These are phyloP conservation scores for Adelges cooleyi DNA, from an alignment of 1,140 invertebrate genomes.

Conservation along the genomic window DNA sequence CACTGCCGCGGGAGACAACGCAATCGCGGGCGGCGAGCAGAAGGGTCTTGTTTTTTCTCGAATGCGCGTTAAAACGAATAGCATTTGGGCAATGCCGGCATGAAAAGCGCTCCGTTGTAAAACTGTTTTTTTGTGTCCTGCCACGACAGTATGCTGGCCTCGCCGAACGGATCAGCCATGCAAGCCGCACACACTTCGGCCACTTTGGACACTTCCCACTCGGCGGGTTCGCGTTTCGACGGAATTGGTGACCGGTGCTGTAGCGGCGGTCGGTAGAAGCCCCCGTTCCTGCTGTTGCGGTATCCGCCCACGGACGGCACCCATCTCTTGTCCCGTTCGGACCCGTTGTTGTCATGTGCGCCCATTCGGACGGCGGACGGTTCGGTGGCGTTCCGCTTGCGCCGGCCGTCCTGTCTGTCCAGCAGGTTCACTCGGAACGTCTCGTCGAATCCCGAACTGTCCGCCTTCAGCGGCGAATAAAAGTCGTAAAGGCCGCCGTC, in stretches of 20 bases:
- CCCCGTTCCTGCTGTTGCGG: no score
- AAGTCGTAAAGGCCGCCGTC: background rate
- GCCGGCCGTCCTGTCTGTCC: background rate
- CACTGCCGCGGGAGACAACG: no score
- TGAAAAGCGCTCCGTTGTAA: constrained; percentile 56
- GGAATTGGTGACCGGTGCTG: background rate
- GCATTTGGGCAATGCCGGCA: constrained; percentile 52
- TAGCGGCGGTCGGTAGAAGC: background rate
- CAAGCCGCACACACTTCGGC: constrained; percentile 56
- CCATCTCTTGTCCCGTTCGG: background rate
- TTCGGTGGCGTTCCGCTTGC: background rate
- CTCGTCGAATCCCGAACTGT: background rate
- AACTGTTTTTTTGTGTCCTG: constrained; percentile 57
- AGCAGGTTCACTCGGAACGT: background rate
- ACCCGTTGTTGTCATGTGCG: background rate
- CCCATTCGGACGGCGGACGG: no score
- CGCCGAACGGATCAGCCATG: constrained; percentile 58
- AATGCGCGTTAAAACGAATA: constrained; percentile 50
- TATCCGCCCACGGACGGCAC: background rate
- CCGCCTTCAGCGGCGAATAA: background rate
- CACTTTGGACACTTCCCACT: constrained; percentile 68
- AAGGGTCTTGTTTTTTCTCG: no score
- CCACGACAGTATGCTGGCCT: constrained; percentile 63
- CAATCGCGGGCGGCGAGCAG: no score
- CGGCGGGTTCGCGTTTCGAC: constrained; percentile 55